Base-by-base conservation (phyloP, 1,140 invertebrate species). In the Zelostemma sp. region DNA sequence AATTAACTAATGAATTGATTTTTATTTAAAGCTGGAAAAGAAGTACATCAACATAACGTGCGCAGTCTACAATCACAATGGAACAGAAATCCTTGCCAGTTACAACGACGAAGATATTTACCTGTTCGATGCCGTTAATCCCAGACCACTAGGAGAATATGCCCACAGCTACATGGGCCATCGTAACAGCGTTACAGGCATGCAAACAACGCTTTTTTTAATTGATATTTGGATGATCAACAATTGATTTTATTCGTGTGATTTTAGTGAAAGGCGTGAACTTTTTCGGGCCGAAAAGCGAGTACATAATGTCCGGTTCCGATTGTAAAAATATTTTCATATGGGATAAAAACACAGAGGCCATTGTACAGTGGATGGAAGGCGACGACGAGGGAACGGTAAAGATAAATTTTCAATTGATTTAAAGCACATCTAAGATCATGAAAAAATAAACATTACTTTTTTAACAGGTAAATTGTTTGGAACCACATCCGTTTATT, bases 61-160 rank as follows among this genome's bases (percentile, higher is more conserved):
- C 79, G 93, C 93, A 19, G 90, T 96, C 0, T 98, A 96, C 82
- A 97, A 95, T 86, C 90, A 96, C 83, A 93, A 95, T 83, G 96
- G 96, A 38, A 88, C 90, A 58, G 95, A 97, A 86, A 92, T 99
- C 59, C 82, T 99, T 11, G 95, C 93, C 1, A 94, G 94, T 0
- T 98, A 97, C 81, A 97, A 95, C 83, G 95, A 98, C 85, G 95
- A 96, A 56, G 92, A 96, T 78, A 94, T 99, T 72, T 98, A 97
- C 86, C 82, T 97, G 16, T 98, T 96, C 80, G 91, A 97, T 83
- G 88, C 89, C n/a, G 85, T 64, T 18, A 48, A 57, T 66, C 62
- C 83, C 84, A 73, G 88, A 49, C 84, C 86, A 58, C 80, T 78
- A 16, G 86, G 88, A 40, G 88, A 91, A 72, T 92, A 87, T 80